Percentiles rank a stretch among this genome's conserved stretches.
These are phyloP conservation scores for Gallinago stenura DNA, from an alignment of 2,797 vertebrate species.

Conservation along the genomic window DNA sequence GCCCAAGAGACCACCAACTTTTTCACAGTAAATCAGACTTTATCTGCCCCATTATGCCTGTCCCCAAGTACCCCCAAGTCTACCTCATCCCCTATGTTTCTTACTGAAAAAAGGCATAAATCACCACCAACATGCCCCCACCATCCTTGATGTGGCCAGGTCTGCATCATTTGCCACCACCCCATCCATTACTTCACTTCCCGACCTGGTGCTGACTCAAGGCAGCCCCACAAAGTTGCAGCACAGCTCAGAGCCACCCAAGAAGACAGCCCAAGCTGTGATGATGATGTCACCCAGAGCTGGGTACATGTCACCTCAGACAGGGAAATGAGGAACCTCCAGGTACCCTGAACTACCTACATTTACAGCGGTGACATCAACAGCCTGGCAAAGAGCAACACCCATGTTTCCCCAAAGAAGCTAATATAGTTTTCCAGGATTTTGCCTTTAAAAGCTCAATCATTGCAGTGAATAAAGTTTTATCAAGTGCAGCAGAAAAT, in stretches of 20 bases:
- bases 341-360: fast-evolving
- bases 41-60: not conserved
- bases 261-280: too few relatives aligned
- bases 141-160: not conserved
- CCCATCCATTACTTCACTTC: not conserved
- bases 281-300: not conserved
- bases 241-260: not conserved
- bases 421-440: not conserved
- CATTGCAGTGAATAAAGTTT: not conserved
- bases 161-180: not conserved
- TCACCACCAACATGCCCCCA: not conserved
- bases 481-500: constrained; percentile 18
- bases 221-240: not conserved
- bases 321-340: not conserved
- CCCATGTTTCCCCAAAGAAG: not conserved
- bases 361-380: not conserved
- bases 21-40: not conserved
- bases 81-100: not conserved
- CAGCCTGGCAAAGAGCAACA: not conserved
- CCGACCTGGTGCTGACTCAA: not conserved
- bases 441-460: not conserved
- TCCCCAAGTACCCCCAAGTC: not conserved
- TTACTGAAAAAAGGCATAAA: not conserved
- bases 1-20: not conserved
- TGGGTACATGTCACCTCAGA: not conserved